Percentiles rank a stretch among this genome's conserved stretches.
These are phyloP conservation scores for Cremastinae sp. DNA, from an alignment of 2,888 invertebrate species.

Conservation along the genomic window DNA sequence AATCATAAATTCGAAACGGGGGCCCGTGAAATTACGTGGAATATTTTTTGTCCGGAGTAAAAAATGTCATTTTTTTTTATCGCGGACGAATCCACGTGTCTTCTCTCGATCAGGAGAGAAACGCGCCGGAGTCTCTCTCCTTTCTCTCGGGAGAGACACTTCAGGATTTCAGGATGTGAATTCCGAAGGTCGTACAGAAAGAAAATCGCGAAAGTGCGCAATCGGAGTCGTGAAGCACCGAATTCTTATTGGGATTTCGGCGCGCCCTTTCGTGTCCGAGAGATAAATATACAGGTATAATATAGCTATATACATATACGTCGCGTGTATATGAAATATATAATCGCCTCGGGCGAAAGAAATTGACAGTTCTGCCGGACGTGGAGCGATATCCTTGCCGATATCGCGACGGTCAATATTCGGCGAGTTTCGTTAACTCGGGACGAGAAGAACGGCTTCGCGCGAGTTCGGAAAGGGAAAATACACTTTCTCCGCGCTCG, in stretches of 20 bases:
- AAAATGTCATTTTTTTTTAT: not conserved
- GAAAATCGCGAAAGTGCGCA: slow-evolving; percentile 24
- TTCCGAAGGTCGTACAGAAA: slow-evolving; percentile 8
- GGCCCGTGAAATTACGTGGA: no score
- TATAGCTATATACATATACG: no score
- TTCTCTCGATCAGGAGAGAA: not conserved
- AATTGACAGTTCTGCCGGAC: not conserved
- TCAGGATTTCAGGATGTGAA: not conserved
- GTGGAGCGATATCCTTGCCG: not conserved
- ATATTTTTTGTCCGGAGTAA: not conserved
- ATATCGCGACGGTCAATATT: slow-evolving; percentile 45
- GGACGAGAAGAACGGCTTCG: slow-evolving; percentile 18
- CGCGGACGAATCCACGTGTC: not conserved
- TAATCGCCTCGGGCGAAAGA: slow-evolving; percentile 3
- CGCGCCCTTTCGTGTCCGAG: not conserved
- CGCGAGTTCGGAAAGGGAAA: slow-evolving; percentile 68
- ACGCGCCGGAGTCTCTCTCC: not conserved
- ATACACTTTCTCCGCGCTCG: slow-evolving; percentile 75
- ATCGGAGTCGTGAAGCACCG: not conserved
- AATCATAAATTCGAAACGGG: no score
- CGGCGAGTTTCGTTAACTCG: slow-evolving; percentile 45
- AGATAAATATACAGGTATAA: no score
- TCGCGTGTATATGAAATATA: no score
- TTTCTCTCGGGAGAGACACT: slow-evolving; percentile 1
- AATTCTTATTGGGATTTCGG: not conserved